Percentiles rank a stretch among this genome's conserved stretches.
phyloP scores from a whole-genome alignment of 2,113 vertebrate genomes.

The Boulengeromyrus knoepffleri region DNA sequence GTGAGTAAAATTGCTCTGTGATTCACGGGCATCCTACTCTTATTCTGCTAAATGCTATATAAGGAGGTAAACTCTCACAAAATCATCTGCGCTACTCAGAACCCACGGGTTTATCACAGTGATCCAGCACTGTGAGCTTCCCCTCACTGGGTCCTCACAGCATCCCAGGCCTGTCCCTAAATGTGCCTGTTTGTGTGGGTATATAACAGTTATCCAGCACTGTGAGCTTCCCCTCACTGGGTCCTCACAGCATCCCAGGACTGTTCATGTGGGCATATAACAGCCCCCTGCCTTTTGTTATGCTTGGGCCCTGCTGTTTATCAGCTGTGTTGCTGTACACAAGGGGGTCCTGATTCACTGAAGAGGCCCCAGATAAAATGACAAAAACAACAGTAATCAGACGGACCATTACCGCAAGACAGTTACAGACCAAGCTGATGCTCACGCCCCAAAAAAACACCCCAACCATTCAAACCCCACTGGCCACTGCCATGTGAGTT shows the following conservation, averaged over 20 bases:
- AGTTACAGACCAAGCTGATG: not conserved
- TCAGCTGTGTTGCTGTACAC: not conserved
- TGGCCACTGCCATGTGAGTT: not conserved
- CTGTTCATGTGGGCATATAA: not conserved
- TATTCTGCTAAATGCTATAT: not conserved
- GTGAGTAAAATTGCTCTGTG: not conserved
- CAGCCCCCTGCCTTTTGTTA: not conserved
- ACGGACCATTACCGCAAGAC: not conserved
- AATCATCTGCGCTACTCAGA: not conserved
- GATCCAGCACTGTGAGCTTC: not conserved
- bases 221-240: no score
- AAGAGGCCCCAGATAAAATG: not conserved
- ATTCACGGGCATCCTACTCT: not conserved
- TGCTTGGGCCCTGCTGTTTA: not conserved
- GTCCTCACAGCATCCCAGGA: no score
- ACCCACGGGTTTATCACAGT: not conserved
- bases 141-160: not conserved
- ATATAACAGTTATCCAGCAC: no score
- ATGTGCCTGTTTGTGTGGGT: no score
- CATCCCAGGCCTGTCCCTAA: not conserved
- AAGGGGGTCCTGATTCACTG: not conserved
- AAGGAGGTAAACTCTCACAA: not conserved
- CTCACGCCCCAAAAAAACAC: not conserved
- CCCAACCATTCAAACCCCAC: not conserved
- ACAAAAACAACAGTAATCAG: not conserved